Conservation (phyloP, 2,113 vertebrate species). For the Zeus faber region DNA sequence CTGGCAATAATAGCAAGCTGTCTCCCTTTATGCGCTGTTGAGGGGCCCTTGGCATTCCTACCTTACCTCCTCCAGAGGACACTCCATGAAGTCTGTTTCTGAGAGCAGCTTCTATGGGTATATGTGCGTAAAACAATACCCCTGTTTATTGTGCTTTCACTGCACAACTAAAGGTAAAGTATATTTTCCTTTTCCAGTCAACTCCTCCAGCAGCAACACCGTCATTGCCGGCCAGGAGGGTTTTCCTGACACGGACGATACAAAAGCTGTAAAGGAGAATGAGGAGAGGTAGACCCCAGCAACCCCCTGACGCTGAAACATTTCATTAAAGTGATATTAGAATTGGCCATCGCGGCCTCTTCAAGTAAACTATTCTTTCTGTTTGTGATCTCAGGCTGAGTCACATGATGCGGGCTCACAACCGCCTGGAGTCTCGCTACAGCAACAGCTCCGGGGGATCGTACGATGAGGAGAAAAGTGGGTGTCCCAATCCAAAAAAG, state of each 20-base stretch:
- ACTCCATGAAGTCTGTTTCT: too few relatives aligned
- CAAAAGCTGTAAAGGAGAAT: conserved; percentile 81
- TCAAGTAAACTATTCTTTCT: not conserved
- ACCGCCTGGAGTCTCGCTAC: conserved; percentile 92
- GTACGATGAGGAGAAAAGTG: conserved; percentile 95
- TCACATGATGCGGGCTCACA: conserved; percentile 83
- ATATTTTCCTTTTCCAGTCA: conserved; percentile 70
- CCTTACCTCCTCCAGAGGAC: too few relatives aligned
- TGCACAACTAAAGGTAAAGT: not conserved
- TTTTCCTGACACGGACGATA: conserved; percentile 85
- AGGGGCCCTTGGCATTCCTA: too few relatives aligned
- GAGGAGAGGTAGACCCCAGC: conserved; percentile 85
- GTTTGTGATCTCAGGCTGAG: conserved; percentile 41
- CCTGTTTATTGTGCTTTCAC: not conserved
- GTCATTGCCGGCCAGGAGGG: conserved; percentile 88
- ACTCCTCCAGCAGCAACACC: conserved; percentile 93
- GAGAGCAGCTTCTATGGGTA: not conserved
- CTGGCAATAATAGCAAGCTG: too few relatives aligned
- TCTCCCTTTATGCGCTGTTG: too few relatives aligned
- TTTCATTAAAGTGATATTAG: not conserved
- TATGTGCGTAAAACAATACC: not conserved
- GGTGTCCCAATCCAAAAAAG: conserved; percentile 65
- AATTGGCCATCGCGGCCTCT: not conserved
- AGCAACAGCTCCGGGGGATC: conserved; percentile 98
- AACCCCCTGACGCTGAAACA: not conserved